Evolutionary conservation across 2,113 vertebrate species (phyloP).

Genomic region (Larimichthys crocea): DNA sequence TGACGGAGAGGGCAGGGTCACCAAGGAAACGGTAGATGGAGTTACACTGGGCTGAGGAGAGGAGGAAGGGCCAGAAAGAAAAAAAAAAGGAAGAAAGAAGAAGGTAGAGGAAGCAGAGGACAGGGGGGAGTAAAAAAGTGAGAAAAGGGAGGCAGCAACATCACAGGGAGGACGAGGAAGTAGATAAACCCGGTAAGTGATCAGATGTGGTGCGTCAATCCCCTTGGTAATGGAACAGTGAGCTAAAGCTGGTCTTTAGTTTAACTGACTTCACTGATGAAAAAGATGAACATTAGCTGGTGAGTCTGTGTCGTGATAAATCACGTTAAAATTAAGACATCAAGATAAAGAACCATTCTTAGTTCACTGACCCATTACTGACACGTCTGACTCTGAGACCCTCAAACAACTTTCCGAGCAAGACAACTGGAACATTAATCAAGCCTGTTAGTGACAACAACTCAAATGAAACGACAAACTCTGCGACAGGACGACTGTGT

Average conservation of each 20-base stretch:
- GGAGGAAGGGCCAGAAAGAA: conserved; percentile 31
- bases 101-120: conserved; percentile 19
- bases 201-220: conserved; percentile 4
- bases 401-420: not conserved
- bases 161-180: conserved; percentile 30
- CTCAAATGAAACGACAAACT: conserved; percentile 29
- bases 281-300: not conserved
- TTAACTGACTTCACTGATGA: not conserved
- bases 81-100: conserved; percentile 28
- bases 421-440: not conserved
- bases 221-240: conserved; percentile 12
- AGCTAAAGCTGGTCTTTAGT: conserved; percentile 14
- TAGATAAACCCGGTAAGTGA: conserved; percentile 31
- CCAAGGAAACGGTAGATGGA: conserved; percentile 52
- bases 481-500: conserved; percentile 17
- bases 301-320: conserved; percentile 1
- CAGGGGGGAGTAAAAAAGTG: conserved; percentile 53
- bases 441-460: conserved; percentile 17
- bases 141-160: conserved; percentile 67
- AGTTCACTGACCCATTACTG: conserved; percentile 33
- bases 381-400: not conserved
- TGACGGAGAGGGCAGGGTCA: conserved; percentile 56
- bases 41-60: conserved; percentile 68
- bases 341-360: not conserved
- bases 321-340: conserved; percentile 3